Base-by-base conservation (phyloP, 2,888 invertebrate species). In the Apeira syringaria region DNA sequence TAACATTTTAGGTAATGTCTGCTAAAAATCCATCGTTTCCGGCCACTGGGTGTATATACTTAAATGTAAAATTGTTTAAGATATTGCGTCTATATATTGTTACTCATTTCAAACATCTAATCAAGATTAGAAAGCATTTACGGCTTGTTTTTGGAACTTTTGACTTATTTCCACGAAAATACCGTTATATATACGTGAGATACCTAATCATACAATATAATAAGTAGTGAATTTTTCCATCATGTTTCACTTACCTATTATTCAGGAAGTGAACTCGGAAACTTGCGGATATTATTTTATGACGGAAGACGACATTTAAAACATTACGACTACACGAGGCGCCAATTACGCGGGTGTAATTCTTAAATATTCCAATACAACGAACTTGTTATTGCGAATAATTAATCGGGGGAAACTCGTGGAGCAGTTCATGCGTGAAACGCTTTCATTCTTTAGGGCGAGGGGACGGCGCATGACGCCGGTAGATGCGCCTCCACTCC, bases 371-470 rank as follows among this genome's bases (percentile, higher is more conserved):
- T 74, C 65, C 63, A 75, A 77, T 69, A 62, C 64, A 66, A 63
- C 59, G 69, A 74, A 74, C 71, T 68, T 64, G 62, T 63, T 63
- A 71, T 75, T 75, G 73, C 59, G 74, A 75, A 78, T 79, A 79
- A 79, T 83, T 80, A 74, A 76, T 77, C 72, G 71, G 63, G 77
- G 80, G 80, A 84, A 86, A 87, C 72, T 83, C 71, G 74, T 75
- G 56, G 68, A 68, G 72, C 69, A 64, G 62, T 59, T 71, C 61
- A 73, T 77, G 82, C 87, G 80, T 86, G 76, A 76, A 74, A 71
- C 81, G 79, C 88, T 89, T 89, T 89, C 88, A 74, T 80, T 89
- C 87, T 88, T 67, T 72, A 78, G 83, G 85, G 77, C 73, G 58
- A 61, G 63, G 64, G 70, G 56, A 54, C 49, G 4, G 32, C 22